Evolutionary conservation across 2,113 vertebrate species (phyloP).

Genomic region (Otis tarda): DNA sequence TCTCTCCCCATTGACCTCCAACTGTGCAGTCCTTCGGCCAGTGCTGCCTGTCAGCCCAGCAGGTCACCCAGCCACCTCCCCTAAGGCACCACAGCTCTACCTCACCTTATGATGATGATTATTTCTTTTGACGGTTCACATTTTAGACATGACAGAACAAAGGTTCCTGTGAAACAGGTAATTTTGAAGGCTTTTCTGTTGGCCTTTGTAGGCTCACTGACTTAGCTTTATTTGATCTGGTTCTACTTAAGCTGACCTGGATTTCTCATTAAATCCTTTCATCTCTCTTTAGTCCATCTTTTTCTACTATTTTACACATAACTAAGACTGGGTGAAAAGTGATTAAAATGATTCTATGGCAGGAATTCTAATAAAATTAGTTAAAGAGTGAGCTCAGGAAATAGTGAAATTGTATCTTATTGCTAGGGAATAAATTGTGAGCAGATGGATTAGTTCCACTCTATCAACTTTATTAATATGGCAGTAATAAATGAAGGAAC

Average conservation of each 20-base stretch:
- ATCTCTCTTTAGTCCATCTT: neutral
- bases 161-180: neutral
- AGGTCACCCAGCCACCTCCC: neutral
- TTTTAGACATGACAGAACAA: conserved; percentile 3
- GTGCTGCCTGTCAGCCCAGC: neutral
- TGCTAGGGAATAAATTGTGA: conserved; percentile 60
- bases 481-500: conserved; percentile 58
- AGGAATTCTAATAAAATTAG: conserved; percentile 58
- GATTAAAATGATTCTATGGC: conserved; percentile 3
- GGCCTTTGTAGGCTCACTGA: neutral
- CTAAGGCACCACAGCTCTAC: neutral
- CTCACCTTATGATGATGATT: neutral
- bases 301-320: neutral
- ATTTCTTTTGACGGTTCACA: neutral
- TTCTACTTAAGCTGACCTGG: neutral
- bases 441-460: conserved; percentile 63
- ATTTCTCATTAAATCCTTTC: neutral
- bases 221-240: neutral
- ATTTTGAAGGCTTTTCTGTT: neutral
- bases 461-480: conserved; percentile 59
- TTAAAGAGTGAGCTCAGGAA: conserved; percentile 48
- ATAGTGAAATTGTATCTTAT: conserved; percentile 43
- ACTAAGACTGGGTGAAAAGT: conserved; percentile 15
- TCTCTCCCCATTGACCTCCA: neutral
- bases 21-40: neutral